Conservation (phyloP, 2,113 vertebrate species). For the Smithornis capensis region DNA sequence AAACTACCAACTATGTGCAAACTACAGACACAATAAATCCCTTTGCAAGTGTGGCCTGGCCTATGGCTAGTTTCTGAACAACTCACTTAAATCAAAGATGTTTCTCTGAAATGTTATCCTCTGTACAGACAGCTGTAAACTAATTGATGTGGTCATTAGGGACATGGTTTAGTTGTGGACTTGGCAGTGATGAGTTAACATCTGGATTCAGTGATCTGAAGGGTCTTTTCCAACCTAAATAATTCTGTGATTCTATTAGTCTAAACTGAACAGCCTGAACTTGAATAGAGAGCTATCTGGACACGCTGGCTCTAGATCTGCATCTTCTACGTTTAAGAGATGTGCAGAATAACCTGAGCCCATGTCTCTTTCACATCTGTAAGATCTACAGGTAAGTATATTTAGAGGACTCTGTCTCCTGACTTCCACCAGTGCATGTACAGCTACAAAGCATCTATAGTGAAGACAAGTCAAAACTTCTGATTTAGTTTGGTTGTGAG, state of each 20-base stretch:
- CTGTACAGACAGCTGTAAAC: not conserved
- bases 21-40: not conserved
- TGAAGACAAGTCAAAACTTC: not conserved
- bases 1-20: not conserved
- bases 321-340: not conserved
- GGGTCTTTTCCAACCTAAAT: not conserved
- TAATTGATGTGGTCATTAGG: accelerated
- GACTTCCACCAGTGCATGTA: not conserved
- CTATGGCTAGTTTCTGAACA: not conserved
- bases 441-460: not conserved
- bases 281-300: not conserved
- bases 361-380: not conserved
- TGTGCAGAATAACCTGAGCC: not conserved
- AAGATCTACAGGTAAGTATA: not conserved
- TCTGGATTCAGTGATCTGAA: not conserved
- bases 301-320: not conserved
- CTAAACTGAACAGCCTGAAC: not conserved
- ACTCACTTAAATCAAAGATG: not conserved
- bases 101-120: not conserved
- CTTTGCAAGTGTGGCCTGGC: not conserved
- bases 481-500: not conserved
- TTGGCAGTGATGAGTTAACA: not conserved
- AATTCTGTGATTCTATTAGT: not conserved
- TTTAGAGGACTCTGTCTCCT: not conserved
- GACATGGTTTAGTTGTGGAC: not conserved